phyloP scores from a whole-genome alignment of 1,140 invertebrate species.

The Philaenus spumarius region DNA sequence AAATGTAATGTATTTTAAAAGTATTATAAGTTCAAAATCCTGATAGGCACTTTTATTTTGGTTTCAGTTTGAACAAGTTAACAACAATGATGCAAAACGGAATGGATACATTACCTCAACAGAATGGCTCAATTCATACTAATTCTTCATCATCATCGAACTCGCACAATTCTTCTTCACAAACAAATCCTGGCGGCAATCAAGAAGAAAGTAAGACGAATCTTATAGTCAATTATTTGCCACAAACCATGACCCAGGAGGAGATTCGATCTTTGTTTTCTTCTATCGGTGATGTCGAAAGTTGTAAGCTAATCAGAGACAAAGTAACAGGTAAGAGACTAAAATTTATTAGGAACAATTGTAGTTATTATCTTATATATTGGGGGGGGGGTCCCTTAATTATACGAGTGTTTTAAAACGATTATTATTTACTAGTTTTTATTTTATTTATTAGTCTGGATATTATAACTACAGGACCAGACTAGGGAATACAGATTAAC shows the following conservation, averaged over 20 bases:
- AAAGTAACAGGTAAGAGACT: constrained; percentile 93
- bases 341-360: no score
- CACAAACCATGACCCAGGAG: constrained; percentile 99
- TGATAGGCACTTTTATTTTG: no score
- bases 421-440: no score
- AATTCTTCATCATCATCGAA: constrained; percentile 34
- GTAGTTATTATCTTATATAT: no score
- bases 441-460: constrained; percentile 8
- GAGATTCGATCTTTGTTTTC: constrained; percentile 96
- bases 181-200: constrained; percentile 48
- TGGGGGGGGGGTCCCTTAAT: no score
- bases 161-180: constrained; percentile 36
- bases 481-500: constrained; percentile 5
- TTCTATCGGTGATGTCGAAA: constrained; percentile 97
- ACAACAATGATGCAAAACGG: constrained; percentile 72
- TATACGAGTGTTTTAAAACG: no score
- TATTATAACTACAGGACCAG: not conserved
- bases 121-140: constrained; percentile 50
- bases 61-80: constrained; percentile 21
- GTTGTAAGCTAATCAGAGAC: constrained; percentile 97
- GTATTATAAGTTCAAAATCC: no score
- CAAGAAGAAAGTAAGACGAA: constrained; percentile 95
- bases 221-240: constrained; percentile 98
- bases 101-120: constrained; percentile 62
- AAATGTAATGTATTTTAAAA: no score